A percentile compares a stretch with the other conserved stretches of the same genome.
These are phyloP conservation scores for Poecilia velifera DNA, from an alignment of 2,797 vertebrate genomes.

Conservation along the genomic window DNA sequence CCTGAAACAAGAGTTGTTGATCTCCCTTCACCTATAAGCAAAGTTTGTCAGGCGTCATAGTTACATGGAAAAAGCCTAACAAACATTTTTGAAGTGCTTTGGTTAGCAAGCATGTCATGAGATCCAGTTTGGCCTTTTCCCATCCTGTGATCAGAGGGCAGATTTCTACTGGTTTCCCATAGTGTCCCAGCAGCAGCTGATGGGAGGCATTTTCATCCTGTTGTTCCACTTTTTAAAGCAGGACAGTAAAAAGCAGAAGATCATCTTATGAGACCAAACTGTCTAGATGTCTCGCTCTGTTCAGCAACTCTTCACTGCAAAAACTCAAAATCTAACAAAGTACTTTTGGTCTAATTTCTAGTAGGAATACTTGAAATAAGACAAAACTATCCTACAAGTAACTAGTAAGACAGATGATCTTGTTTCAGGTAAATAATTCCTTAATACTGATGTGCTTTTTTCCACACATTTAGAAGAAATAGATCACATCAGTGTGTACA, in stretches of 20 bases:
- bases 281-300: neutral
- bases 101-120: neutral
- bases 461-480: neutral
- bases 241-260: constrained; percentile 21
- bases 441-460: neutral
- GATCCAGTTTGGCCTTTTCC: neutral
- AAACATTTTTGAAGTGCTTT: neutral
- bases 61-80: neutral
- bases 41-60: constrained; percentile 2
- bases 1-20: constrained; percentile 3
- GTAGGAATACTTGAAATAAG: too few relatives aligned
- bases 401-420: too few relatives aligned
- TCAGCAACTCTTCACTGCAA: neutral
- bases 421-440: neutral
- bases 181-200: constrained; percentile 15
- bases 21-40: neutral
- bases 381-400: too few relatives aligned
- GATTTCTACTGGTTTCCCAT: constrained; percentile 35
- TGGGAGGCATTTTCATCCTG: constrained; percentile 57
- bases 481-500: neutral
- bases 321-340: too few relatives aligned
- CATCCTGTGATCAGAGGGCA: neutral
- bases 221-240: constrained; percentile 36
- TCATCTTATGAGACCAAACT: constrained; percentile 15
- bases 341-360: too few relatives aligned